Evolutionary conservation across 2,113 vertebrate genomes (phyloP).

Genomic region (Neomonachus schauinslandi): DNA sequence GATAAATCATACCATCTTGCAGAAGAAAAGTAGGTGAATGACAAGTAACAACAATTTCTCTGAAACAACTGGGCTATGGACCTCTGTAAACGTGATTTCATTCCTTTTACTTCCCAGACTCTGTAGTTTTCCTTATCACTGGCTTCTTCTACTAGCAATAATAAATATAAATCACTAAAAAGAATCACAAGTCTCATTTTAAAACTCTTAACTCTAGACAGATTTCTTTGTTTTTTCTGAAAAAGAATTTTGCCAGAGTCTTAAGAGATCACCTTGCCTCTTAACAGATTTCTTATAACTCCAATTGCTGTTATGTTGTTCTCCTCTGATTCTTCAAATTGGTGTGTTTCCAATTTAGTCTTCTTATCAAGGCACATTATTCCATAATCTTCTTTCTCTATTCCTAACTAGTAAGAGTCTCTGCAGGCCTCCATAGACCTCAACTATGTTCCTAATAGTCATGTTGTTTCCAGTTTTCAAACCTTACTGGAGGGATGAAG

Average conservation of each 20-base stretch:
- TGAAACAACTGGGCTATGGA: neutral
- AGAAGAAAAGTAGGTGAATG: neutral
- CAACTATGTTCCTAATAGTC: neutral
- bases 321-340: constrained; percentile 3
- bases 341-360: neutral
- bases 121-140: neutral
- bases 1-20: neutral
- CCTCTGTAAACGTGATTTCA: neutral
- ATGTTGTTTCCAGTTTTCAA: neutral
- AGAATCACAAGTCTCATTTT: neutral
- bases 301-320: neutral
- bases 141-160: neutral
- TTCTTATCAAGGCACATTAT: neutral
- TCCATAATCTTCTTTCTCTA: neutral
- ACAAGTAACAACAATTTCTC: neutral
- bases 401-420: neutral
- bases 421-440: neutral
- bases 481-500: neutral
- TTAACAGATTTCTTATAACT: neutral
- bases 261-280: neutral
- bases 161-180: neutral
- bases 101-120: neutral
- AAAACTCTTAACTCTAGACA: neutral
- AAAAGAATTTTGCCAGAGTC: neutral
- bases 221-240: neutral